Conservation (phyloP, 2,113 vertebrate genomes). For the Eupsittula cactorum region DNA sequence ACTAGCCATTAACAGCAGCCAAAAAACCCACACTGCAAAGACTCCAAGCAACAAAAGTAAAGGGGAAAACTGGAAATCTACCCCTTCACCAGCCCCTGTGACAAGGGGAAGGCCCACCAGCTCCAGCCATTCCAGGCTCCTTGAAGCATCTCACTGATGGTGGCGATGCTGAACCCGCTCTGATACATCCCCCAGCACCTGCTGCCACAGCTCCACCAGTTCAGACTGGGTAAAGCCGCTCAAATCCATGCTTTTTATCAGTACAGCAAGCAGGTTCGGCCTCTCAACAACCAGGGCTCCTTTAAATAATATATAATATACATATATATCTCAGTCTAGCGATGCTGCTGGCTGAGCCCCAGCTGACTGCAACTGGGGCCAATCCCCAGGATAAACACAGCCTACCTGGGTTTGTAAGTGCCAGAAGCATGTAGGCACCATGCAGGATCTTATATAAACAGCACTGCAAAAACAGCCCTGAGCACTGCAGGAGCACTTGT, state of each 20-base stretch:
- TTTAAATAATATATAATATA: neutral
- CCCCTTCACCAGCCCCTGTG: neutral
- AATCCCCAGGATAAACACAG: slow-evolving; percentile 47
- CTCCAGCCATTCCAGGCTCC: neutral
- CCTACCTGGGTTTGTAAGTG: neutral
- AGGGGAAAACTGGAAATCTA: neutral
- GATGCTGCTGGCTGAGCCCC: neutral
- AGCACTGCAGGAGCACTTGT: neutral
- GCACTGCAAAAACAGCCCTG: neutral
- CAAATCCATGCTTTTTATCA: neutral
- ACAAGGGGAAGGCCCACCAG: neutral
- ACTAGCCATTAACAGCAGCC: neutral
- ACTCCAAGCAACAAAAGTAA: neutral
- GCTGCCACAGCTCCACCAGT: neutral
- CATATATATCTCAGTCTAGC: neutral
- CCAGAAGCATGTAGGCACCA: neutral
- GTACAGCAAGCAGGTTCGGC: neutral
- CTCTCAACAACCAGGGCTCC: neutral
- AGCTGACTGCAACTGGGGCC: slow-evolving; percentile 3
- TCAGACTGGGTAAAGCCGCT: neutral
- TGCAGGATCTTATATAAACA: neutral
- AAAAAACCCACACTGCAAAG: neutral
- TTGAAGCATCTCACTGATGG: neutral
- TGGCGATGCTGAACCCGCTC: neutral
- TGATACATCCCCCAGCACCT: neutral